These are phyloP conservation scores for Campoplex capitator DNA, from an alignment of 2,888 invertebrate genomes.

Conservation along the genomic window DNA sequence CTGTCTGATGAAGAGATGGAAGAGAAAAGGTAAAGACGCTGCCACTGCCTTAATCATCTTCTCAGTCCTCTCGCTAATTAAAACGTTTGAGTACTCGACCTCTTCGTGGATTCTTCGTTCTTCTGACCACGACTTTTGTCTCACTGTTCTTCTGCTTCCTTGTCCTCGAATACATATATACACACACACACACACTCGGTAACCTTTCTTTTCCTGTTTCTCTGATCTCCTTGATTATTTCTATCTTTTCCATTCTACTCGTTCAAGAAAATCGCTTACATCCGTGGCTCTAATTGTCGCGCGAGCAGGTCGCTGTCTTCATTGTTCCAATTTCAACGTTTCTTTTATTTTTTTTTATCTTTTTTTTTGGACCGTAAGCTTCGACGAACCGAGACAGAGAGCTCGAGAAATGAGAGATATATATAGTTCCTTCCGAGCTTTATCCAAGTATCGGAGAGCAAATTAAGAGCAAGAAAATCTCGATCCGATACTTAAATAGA, in stretches of 20 bases:
- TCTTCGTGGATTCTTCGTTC: conserved; percentile 31
- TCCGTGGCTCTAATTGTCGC: conserved; percentile 57
- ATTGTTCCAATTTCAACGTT: conserved; percentile 59
- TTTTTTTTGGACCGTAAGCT: conserved; percentile 3
- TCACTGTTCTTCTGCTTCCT: conserved; percentile 7
- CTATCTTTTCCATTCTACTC: conserved; percentile 48
- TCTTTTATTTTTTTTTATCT: conserved; percentile 35
- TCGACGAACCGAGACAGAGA: conserved; percentile 20
- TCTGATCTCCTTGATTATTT: conserved; percentile 40
- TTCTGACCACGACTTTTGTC: conserved; percentile 32
- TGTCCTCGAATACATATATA: background rate
- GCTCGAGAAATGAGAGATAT: conserved; percentile 30
- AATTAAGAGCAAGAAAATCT: conserved; percentile 43
- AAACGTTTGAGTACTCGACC: conserved; percentile 72
- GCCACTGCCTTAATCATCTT: conserved; percentile 69
- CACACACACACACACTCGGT: conserved; percentile 11
- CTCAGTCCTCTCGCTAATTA: conserved; percentile 73
- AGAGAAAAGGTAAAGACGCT: conserved; percentile 34
- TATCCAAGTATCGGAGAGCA: conserved; percentile 45
- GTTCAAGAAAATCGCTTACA: conserved; percentile 52
- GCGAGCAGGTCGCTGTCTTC: conserved; percentile 43
- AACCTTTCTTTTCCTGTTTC: conserved; percentile 12
- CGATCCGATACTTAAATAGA: conserved; percentile 35
- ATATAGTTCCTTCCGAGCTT: conserved; percentile 16
- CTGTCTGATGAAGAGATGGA: conserved; percentile 30